phyloP scores from a whole-genome alignment of 2,797 vertebrate species.

The Danionella dracula region DNA sequence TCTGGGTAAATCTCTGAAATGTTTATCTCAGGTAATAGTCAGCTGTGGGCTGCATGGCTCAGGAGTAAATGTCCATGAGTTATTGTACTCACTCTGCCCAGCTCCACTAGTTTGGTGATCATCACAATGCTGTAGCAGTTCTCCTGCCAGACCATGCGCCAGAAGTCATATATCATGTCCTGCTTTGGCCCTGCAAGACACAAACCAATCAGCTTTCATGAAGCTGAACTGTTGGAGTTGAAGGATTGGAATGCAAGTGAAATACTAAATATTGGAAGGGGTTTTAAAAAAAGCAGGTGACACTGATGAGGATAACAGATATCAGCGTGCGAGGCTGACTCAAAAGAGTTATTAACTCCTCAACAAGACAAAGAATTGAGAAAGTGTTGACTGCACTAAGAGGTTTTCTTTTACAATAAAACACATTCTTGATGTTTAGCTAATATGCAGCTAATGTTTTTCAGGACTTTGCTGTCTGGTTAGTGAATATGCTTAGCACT shows the following conservation, averaged over 20 bases:
- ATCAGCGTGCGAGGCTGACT: neutral
- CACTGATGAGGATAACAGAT: neutral
- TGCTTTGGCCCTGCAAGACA: slow-evolving; percentile 83
- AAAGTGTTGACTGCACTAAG: neutral
- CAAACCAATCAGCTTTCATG: slow-evolving; percentile 27
- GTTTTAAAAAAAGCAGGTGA: neutral
- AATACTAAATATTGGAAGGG: neutral
- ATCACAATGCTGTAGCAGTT: slow-evolving; percentile 96
- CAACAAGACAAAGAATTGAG: neutral
- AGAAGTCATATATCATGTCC: slow-evolving; percentile 97
- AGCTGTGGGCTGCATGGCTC: neutral
- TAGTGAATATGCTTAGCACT: neutral
- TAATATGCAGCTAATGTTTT: neutral
- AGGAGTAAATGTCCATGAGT: slow-evolving; percentile 26
- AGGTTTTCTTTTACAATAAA: too few species aligned
- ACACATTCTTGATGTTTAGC: too few species aligned
- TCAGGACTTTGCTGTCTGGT: neutral
- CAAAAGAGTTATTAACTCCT: neutral
- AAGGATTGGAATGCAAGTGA: neutral
- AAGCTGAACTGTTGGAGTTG: slow-evolving; percentile 6
- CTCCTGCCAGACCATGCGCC: slow-evolving; percentile 98
- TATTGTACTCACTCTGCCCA: slow-evolving; percentile 84
- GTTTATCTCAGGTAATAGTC: slow-evolving; percentile 20
- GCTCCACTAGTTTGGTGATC: slow-evolving; percentile 96
- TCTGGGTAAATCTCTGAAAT: slow-evolving; percentile 14